Evolutionary conservation across 2,888 invertebrate species (phyloP).

Genomic region (Allolobophora icterica): DNA sequence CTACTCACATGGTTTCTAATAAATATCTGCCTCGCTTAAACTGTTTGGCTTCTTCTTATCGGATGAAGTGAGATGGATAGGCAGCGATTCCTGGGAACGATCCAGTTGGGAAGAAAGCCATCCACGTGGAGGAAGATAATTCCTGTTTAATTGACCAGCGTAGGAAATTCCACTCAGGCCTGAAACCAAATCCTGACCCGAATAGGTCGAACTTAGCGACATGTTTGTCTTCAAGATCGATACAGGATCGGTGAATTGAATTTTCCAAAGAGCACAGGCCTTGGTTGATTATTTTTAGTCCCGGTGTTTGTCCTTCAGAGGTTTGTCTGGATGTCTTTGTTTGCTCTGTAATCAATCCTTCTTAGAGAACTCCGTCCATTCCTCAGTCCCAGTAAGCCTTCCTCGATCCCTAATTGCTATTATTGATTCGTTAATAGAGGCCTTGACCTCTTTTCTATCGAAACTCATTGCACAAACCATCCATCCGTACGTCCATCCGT

Average conservation of each 20-base stretch:
- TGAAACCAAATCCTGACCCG: neutral
- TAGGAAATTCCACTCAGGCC: neutral
- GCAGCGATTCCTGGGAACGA: neutral
- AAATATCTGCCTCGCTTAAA: neutral
- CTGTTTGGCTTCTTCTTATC: neutral
- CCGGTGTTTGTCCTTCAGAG: neutral
- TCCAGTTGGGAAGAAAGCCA: neutral
- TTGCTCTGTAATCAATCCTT: neutral
- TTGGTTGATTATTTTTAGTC: neutral
- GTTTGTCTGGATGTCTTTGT: neutral
- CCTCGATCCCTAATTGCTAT: too few relatives aligned
- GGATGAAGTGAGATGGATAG: neutral
- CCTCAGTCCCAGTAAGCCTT: neutral
- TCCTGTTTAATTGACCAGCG: neutral
- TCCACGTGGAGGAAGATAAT: neutral
- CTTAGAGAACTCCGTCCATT: neutral
- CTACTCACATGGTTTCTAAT: too few relatives aligned
- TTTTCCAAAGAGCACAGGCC: neutral
- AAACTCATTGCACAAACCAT: neutral
- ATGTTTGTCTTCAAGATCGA: neutral
- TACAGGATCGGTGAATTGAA: neutral
- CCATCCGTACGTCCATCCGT: too few relatives aligned
- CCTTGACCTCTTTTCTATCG: neutral
- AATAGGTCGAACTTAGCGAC: neutral
- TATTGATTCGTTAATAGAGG: neutral